Base-by-base conservation (phyloP, 2,113 vertebrate genomes). In the Sphaerodactylus townsendi region DNA sequence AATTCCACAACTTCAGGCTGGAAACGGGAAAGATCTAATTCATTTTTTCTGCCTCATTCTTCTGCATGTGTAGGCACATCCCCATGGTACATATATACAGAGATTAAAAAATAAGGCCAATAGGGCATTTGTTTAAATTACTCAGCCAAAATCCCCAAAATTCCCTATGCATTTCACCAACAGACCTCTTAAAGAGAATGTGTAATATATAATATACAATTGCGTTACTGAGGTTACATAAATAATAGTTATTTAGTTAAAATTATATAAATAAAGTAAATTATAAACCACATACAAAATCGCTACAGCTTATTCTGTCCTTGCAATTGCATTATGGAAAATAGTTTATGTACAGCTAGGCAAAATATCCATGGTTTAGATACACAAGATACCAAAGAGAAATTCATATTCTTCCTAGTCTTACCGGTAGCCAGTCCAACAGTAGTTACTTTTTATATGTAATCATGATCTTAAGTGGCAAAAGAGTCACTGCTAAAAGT, bases 361-460 rank as follows among this genome's bases (percentile, higher is more conserved):
- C 87, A 89, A 90, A 86, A 83, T 90, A 85, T 69, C 87, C 85
- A 90, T 90, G 79, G 88, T 93, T 86, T 82, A 79, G 84, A 65
- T 35, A 66, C 72, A 79, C 59, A 37, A 84, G 87, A 82, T 62
- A 53, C 87, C 69, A 83, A 46, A 70, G 1, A 0, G 62, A 50
- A 78, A 75, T 81, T 0, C 0, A 35, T 80, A 37, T 53, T 91
- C 83, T 79, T 81, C n/a, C n/a, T n/a, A n/a, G 75, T 66, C 81
- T 78, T 83, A 88, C 59, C 79, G 81, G 84, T 71, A 87, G 65
- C 44, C 85, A n/a, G 17, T 46, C 69, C 81, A 86, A 10, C 5
- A 70, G 39, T 35, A 88, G 50, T 11, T 79, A 66, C 35, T 77
- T 87, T 92, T 39, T 46, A 79, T 65, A 21, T 65, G 62, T 41